Evolutionary conservation across 2,888 invertebrate species (phyloP).

Genomic region (Hyles lineata): DNA sequence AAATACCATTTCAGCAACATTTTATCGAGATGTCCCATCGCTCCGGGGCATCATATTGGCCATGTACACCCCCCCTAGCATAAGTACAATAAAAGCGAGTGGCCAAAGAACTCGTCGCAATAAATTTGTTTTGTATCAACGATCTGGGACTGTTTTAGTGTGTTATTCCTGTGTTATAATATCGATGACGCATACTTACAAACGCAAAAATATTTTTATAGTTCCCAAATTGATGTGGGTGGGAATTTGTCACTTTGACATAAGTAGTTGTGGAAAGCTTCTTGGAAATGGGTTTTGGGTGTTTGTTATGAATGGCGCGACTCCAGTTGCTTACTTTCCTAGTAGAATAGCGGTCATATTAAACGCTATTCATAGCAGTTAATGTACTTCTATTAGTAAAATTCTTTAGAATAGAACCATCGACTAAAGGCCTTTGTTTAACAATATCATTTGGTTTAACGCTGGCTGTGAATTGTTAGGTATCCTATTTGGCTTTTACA

Average conservation of each 20-base stretch:
- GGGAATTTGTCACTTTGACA: conserved; percentile 17
- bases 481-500: too few species aligned
- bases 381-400: not conserved
- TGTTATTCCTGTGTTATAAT: conserved; percentile 18
- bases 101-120: conserved; percentile 33
- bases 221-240: conserved; percentile 18
- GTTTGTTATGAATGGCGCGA: not conserved
- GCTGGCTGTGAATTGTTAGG: too few species aligned
- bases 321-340: not conserved
- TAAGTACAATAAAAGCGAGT: conserved; percentile 30
- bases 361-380: not conserved
- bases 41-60: not conserved
- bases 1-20: not conserved
- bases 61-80: conserved; percentile 27
- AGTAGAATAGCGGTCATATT: conserved; percentile 9
- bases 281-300: not conserved
- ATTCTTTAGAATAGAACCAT: too few species aligned
- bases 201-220: conserved; percentile 26
- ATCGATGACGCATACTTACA: conserved; percentile 22
- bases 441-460: too few species aligned
- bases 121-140: conserved; percentile 33
- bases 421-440: too few species aligned
- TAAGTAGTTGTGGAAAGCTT: conserved; percentile 16
- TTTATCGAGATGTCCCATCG: not conserved
- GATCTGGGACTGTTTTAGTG: conserved; percentile 21